Base-by-base conservation (phyloP, 2,888 invertebrate species). In the Oscheius onirici region DNA sequence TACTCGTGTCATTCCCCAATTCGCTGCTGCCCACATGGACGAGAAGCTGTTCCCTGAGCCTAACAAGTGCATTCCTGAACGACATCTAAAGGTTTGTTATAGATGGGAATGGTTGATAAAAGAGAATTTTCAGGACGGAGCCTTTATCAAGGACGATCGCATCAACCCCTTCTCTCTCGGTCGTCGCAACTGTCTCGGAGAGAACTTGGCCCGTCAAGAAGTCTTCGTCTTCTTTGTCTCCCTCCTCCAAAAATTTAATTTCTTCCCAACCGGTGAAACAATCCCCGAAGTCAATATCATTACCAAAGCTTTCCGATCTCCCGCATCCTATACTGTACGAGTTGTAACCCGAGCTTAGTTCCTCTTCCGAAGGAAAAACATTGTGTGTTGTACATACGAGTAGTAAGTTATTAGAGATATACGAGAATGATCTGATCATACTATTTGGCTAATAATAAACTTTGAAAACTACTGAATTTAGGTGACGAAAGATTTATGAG, bases 81-180 rank as follows among this genome's bases (percentile, higher is more conserved):
- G 77, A 60, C 75, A 73, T 61, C 28, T 75, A 20, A 73, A 73
- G 68, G 77, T 77, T 41, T 43, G 6, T 15, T 6, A 17, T 10
- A 58, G 13, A 28, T 41, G n/a, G 11, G 46, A 46, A 46, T n/a
- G 17, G 15, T 46, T 13, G 3, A n/a, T 15, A 46, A 13, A 10
- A 46, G 13, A 17, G 3, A 17, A 46, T 8, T 46, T 68, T 43
- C 46, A 57, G n/a, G 58, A 69, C 17, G 77, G 77, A 20, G 71
- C 70, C 20, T 78, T 73, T 41, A 20, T 78, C 22, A 69, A 73
- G 28, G 77, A 78, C 51, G 77, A 78, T 10, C 58, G 69, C 20
- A 67, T 78, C 66, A 75, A 72, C n/a, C 75, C 77, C 5, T 78
- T 78, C 67, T 78, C 77, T 41, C 67, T 78, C 68, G 77, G 77